Percentiles rank a stretch among this genome's conserved stretches.
phyloP scores from a whole-genome alignment of 2,797 vertebrate species.

The Microhierax caerulescens region DNA sequence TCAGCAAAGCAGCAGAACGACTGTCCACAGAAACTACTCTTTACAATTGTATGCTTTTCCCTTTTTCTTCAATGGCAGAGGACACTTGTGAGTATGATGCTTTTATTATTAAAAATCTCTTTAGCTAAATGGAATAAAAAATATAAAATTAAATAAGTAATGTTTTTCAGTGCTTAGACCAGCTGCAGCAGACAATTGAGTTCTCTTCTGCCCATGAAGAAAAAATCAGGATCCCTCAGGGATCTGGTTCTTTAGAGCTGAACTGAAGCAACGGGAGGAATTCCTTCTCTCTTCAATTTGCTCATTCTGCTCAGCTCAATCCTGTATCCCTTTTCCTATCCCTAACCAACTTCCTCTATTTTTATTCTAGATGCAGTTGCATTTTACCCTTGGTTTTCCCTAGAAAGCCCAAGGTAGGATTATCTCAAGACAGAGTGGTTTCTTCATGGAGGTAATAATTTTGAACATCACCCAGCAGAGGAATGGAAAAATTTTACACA shows the following conservation, averaged over 20 bases:
- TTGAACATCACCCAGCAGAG: background rate
- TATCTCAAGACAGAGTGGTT: background rate
- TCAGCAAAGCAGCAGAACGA: constrained; percentile 48
- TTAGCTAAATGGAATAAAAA: background rate
- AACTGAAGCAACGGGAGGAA: background rate
- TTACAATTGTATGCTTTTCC: constrained; percentile 19
- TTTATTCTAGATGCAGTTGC: background rate
- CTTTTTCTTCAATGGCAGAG: constrained; percentile 24
- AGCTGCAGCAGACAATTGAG: background rate
- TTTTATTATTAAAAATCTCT: background rate
- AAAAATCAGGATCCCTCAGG: background rate
- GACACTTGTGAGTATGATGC: background rate
- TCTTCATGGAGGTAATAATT: background rate
- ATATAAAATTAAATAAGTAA: background rate
- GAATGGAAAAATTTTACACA: background rate
- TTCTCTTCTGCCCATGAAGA: background rate
- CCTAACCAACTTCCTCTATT: background rate
- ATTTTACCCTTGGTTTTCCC: background rate
- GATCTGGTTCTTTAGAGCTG: background rate
- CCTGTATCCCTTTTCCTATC: background rate
- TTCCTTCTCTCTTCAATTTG: background rate
- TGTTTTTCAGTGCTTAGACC: background rate
- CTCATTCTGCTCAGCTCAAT: background rate
- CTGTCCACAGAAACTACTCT: constrained; percentile 35
- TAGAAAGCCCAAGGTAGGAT: background rate